These are phyloP conservation scores for Bucco capensis DNA, from an alignment of 2,113 vertebrate species.

Conservation along the genomic window DNA sequence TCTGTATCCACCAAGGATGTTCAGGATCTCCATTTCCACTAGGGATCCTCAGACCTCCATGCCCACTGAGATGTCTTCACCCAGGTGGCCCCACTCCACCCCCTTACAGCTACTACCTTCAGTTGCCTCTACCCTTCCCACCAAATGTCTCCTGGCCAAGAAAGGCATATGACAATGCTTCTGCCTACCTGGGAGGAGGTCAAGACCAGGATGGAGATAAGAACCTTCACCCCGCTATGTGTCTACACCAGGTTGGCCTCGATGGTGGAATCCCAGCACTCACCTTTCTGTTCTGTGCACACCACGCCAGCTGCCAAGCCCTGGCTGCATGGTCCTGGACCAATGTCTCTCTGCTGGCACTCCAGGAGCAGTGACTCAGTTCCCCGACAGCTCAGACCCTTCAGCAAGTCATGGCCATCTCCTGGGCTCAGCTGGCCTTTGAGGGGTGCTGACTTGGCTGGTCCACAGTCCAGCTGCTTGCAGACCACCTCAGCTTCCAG, in stretches of 20 bases:
- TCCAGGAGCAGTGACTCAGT: background rate
- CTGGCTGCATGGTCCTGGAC: accelerated
- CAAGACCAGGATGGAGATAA: background rate
- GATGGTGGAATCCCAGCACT: background rate
- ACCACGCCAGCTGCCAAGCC: background rate
- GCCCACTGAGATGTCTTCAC: too few species aligned
- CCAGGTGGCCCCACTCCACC: background rate
- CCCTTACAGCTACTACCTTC: background rate
- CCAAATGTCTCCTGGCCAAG: background rate
- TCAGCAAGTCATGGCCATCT: background rate
- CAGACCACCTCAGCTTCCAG: constrained; percentile 10
- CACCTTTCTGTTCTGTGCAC: background rate
- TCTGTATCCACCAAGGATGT: too few species aligned
- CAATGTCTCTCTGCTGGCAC: background rate
- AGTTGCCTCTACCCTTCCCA: background rate
- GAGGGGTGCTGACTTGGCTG: accelerated
- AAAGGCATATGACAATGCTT: background rate
- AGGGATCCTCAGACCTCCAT: too few species aligned
- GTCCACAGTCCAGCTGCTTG: constrained; percentile 27
- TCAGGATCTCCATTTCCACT: too few species aligned
- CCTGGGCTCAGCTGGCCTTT: background rate
- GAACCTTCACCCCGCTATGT: background rate
- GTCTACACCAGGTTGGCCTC: background rate
- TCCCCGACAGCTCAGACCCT: constrained; percentile 7
- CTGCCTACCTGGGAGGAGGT: background rate